Base-by-base conservation (phyloP, 1,140 invertebrate genomes). In the Drosophila ficusphila region DNA sequence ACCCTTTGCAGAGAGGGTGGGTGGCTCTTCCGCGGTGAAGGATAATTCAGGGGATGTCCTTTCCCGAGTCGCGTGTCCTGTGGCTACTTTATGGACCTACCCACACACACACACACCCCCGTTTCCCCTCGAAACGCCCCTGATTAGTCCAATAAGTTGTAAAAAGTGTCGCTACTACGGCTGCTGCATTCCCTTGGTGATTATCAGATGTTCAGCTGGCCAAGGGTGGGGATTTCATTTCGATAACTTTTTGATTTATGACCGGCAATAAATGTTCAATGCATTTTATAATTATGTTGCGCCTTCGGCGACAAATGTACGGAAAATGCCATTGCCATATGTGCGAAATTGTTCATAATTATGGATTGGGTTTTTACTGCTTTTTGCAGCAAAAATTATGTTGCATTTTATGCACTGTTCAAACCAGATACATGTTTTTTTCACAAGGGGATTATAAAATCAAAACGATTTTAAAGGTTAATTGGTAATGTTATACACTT, bases 131-230 rank as follows among this genome's bases (percentile, higher is more conserved):
- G 2, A 3, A 39, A 42, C 23, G 7, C 27, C 46, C 7, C 70
- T 86, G 74, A 90, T 90, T 90, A 90, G 86, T 85, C 75, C 86
- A 90, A 90, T 90, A 90, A 90, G 86, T 86, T 90, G 77, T 82
- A 90, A 90, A 90, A 90, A 90, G 77, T 90, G 86, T 86, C 69
- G 81, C 52, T 27, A 34, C 52, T 27, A 34, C 60, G 76, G 74
- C 75, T 71, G 71, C 38, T 42, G 51, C 64, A 68, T 42, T 74
- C 69, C 61, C 52, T 52, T 51, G 58, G 65, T 73, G 79, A 86
- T 86, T 86, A 86, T 86, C 81, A 81, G 67, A 57, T 65, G 61
- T 47, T 16, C 14, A 18, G 31, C 7, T 14, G 8, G 16, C 14
- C 14, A 34, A 23, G 61, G 61, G 42, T 65, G 62, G 52, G 64